A percentile compares a stretch with the other conserved stretches of the same genome.
These are phyloP conservation scores for Sebastes itinus DNA, from an alignment of 2,797 vertebrate species.

Conservation along the genomic window DNA sequence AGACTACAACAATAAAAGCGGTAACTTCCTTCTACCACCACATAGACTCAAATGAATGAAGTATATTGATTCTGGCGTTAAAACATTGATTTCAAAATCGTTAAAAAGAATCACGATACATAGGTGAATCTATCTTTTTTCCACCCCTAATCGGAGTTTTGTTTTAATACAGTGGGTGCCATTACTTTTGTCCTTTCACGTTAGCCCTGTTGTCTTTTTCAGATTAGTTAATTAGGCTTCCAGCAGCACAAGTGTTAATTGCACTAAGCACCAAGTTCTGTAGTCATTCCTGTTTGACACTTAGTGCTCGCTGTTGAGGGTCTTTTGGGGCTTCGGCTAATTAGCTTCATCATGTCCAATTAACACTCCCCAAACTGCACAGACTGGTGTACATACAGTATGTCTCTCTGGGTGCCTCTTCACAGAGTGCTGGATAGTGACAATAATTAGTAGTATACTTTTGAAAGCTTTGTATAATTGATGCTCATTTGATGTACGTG, in stretches of 20 bases:
- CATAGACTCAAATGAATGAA: no score
- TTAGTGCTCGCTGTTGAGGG: background rate
- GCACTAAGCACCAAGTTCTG: background rate
- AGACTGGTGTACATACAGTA: background rate
- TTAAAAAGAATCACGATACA: no score
- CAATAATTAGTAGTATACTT: background rate
- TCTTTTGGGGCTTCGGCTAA: constrained; percentile 32
- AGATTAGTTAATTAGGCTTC: no score
- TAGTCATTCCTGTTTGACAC: constrained; percentile 18
- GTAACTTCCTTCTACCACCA: no score
- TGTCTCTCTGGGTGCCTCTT: background rate
- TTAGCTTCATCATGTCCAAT: constrained; percentile 44
- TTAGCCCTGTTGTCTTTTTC: background rate
- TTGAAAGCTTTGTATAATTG: background rate
- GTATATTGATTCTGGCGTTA: no score
- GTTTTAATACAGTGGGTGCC: background rate
- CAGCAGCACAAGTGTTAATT: constrained; percentile 30
- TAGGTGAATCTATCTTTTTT: no score
- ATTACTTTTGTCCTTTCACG: background rate
- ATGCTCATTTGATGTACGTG: background rate
- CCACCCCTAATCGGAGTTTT: no score
- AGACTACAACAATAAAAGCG: no score
- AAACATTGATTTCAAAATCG: no score
- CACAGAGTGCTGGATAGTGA: background rate
- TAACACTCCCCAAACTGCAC: constrained; percentile 21